These are phyloP conservation scores for Tor tambroides DNA, from an alignment of 2,113 vertebrate genomes.

Conservation along the genomic window DNA sequence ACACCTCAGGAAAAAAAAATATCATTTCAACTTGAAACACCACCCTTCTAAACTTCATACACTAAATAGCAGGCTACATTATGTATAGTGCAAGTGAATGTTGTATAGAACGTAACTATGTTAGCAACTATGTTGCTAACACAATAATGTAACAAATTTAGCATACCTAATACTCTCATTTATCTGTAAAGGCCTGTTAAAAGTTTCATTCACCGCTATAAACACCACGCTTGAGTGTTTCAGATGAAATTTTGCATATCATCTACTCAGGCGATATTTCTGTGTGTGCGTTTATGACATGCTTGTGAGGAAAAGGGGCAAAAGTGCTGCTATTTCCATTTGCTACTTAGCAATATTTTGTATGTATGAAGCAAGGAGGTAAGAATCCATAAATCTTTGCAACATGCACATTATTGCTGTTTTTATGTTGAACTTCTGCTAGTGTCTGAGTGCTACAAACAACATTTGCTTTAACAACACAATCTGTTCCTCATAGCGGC, in stretches of 20 bases:
- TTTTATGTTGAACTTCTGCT: slow-evolving; percentile 76
- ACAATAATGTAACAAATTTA: neutral
- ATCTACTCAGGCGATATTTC: neutral
- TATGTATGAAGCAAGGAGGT: slow-evolving; percentile 65
- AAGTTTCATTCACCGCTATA: slow-evolving; percentile 29
- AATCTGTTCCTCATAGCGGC: slow-evolving; percentile 76
- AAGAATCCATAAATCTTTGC: slow-evolving; percentile 73
- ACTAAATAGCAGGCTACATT: slow-evolving; percentile 12
- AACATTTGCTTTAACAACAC: slow-evolving; percentile 76
- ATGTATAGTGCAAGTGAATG: slow-evolving; percentile 25
- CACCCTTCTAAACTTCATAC: neutral
- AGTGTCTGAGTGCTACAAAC: slow-evolving; percentile 72
- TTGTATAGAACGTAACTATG: slow-evolving; percentile 18
- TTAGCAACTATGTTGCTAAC: neutral
- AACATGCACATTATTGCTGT: slow-evolving; percentile 74
- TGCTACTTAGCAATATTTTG: slow-evolving; percentile 72
- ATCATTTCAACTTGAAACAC: neutral
- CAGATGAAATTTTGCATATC: neutral
- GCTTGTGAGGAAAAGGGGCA: slow-evolving; percentile 68
- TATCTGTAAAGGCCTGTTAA: slow-evolving; percentile 15
- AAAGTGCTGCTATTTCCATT: slow-evolving; percentile 60
- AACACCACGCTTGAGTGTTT: neutral
- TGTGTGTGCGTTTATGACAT: slow-evolving; percentile 48
- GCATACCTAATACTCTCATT: neutral
- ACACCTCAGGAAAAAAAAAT: neutral